These are phyloP conservation scores for Neomicropteryx cornuta DNA, from an alignment of 1,140 invertebrate genomes.

Conservation along the genomic window DNA sequence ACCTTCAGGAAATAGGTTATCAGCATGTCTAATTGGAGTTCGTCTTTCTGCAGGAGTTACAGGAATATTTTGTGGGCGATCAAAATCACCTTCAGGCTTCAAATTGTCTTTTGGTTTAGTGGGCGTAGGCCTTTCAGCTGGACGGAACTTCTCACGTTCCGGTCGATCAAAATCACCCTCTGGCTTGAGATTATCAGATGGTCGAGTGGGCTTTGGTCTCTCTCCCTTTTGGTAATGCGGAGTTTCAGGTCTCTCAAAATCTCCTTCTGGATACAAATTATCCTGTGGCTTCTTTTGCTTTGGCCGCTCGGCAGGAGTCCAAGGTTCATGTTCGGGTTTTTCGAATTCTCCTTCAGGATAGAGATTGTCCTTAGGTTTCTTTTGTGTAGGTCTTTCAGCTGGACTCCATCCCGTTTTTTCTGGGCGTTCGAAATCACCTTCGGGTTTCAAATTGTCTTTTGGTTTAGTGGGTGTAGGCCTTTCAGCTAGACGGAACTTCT, in stretches of 20 bases:
- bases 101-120: constrained; percentile 41
- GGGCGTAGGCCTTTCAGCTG: constrained; percentile 30
- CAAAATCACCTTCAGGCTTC: constrained; percentile 44
- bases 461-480: constrained; percentile 31
- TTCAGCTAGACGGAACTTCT: constrained; percentile 28
- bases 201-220: constrained; percentile 23
- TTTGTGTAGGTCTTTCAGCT: constrained; percentile 28
- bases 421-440: constrained; percentile 43
- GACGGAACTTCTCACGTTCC: constrained; percentile 34
- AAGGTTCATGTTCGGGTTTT: constrained; percentile 17
- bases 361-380: constrained; percentile 33
- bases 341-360: constrained; percentile 36
- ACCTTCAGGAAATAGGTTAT: constrained; percentile 44
- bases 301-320: constrained; percentile 35
- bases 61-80: constrained; percentile 24
- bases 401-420: constrained; percentile 24
- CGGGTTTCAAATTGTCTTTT: constrained; percentile 41
- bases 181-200: constrained; percentile 38
- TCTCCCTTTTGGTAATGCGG: constrained; percentile 19
- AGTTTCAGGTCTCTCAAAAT: constrained; percentile 32
- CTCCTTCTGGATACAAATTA: constrained; percentile 40
- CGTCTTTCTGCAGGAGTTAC: constrained; percentile 37
- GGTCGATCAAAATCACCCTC: constrained; percentile 45
- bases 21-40: constrained; percentile 34
- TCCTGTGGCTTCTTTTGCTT: constrained; percentile 38